phyloP scores from a whole-genome alignment of 1,140 invertebrate species.

The Bemisia tabaci region DNA sequence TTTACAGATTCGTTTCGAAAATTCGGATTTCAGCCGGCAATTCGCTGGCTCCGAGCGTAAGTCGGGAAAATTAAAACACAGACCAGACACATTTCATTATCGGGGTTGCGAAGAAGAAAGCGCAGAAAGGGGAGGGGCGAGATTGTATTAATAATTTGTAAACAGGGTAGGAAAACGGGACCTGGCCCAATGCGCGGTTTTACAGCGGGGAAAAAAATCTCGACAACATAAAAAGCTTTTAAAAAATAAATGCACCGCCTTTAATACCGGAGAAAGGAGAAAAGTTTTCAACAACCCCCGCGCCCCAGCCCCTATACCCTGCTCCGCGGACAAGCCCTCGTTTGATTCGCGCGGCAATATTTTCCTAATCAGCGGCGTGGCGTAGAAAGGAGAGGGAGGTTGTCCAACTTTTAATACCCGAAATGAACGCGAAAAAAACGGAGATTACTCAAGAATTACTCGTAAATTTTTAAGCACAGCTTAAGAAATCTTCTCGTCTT shows the following conservation, averaged over 20 bases:
- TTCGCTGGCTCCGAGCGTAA: no score
- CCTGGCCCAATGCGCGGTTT: no score
- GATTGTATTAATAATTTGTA: neutral
- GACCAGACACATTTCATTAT: neutral
- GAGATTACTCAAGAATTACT: neutral
- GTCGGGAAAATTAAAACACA: neutral
- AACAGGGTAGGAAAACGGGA: neutral
- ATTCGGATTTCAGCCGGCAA: no score
- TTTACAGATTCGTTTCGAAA: no score
- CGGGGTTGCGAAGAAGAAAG: neutral
- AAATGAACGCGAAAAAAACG: neutral
- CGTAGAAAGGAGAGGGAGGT: neutral
- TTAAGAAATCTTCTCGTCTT: neutral
- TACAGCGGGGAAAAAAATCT: neutral
- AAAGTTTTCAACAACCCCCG: neutral
- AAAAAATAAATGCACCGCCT: neutral
- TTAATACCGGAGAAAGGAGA: neutral
- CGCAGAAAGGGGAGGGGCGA: neutral
- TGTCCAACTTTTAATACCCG: neutral
- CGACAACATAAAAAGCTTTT: neutral
- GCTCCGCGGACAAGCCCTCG: neutral
- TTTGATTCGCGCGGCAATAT: neutral
- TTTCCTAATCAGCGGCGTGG: neutral
- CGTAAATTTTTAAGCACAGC: neutral
- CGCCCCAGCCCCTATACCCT: neutral